phyloP scores from a whole-genome alignment of 2,888 invertebrate genomes.

The Myopa testacea region DNA sequence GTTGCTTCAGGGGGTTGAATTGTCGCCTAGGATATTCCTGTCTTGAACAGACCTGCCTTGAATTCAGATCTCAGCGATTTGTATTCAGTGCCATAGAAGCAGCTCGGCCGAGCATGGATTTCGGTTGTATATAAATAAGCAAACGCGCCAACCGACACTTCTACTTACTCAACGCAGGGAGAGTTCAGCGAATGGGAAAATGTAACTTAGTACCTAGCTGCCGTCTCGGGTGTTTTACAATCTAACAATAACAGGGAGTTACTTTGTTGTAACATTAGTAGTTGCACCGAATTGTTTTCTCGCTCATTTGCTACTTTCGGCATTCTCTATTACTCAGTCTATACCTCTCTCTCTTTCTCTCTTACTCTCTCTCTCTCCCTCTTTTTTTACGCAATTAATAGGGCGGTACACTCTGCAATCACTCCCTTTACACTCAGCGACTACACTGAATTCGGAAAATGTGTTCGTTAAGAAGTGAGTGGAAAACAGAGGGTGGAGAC shows the following conservation, averaged over 20 bases:
- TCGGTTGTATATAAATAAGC: neutral
- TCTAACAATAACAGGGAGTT: conserved; percentile 2
- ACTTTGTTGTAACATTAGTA: conserved; percentile 11
- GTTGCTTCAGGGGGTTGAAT: too few relatives aligned
- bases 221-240: conserved; percentile 9
- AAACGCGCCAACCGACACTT: neutral
- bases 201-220: neutral
- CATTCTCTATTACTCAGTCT: too few relatives aligned
- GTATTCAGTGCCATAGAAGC: too few relatives aligned
- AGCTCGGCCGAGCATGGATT: neutral
- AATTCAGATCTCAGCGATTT: too few relatives aligned
- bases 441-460: too few relatives aligned
- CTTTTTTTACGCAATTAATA: neutral
- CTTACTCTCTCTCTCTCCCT: neutral
- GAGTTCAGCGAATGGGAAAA: conserved; percentile 7
- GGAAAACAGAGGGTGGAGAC: too few relatives aligned
- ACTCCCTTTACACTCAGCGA: conserved; percentile 7
- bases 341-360: neutral
- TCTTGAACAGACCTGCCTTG: neutral
- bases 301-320: neutral
- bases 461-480: too few relatives aligned
- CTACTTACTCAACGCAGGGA: neutral
- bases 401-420: conserved; percentile 22
- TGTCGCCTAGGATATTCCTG: too few relatives aligned
- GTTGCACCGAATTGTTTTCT: neutral